phyloP scores from a whole-genome alignment of 2,113 vertebrate genomes.

The Lagopus leucura region DNA sequence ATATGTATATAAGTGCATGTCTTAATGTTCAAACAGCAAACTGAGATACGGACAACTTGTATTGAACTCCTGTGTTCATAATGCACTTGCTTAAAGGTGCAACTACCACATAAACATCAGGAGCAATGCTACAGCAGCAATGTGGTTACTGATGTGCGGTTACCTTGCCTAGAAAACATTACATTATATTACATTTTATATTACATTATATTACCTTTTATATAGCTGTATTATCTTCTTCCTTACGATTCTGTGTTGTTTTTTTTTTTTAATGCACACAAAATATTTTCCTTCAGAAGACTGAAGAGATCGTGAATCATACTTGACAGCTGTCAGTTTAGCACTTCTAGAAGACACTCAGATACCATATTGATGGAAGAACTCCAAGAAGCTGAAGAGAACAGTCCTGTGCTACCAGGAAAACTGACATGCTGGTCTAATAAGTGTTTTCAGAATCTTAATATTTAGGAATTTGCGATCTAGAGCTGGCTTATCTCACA shows the following conservation, averaged over 20 bases:
- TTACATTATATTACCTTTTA: neutral
- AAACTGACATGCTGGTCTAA: neutral
- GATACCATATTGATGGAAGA: constrained; percentile 23
- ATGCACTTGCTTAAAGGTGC: neutral
- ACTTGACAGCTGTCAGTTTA: constrained; percentile 39
- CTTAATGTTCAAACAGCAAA: neutral
- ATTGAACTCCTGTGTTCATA: neutral
- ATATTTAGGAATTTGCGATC: neutral
- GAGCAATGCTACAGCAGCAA: neutral
- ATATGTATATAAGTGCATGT: neutral
- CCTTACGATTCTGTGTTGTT: neutral
- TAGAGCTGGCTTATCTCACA: neutral
- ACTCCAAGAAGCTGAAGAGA: constrained; percentile 29
- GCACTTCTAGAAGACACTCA: constrained; percentile 24
- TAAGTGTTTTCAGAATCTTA: neutral
- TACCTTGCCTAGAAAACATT: neutral
- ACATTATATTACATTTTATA: neutral
- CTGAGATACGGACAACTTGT: neutral
- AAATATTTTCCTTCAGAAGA: constrained; percentile 21
- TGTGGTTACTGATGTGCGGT: neutral
- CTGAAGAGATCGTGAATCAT: neutral
- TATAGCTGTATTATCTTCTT: neutral
- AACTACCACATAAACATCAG: neutral
- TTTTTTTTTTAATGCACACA: neutral
- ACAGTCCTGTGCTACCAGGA: neutral